These are phyloP conservation scores for Falcaria lacertinaria DNA, from an alignment of 2,888 invertebrate species.

Conservation along the genomic window DNA sequence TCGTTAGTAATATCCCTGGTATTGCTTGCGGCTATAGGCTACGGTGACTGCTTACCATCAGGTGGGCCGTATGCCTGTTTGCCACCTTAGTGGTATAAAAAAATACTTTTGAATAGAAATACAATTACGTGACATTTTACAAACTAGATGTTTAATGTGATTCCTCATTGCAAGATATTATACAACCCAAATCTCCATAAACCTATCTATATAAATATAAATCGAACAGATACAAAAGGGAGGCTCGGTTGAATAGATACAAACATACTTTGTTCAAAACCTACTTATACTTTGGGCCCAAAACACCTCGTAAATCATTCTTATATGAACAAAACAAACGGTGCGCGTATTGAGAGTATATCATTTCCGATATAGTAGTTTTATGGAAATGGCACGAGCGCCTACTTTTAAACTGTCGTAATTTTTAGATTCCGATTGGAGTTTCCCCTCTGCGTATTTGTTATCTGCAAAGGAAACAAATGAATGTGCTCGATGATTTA, in stretches of 20 bases:
- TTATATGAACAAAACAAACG: conserved; percentile 54
- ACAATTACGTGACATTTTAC: too few relatives aligned
- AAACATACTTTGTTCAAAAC: conserved; percentile 3
- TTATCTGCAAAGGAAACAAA: conserved; percentile 67
- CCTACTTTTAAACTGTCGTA: conserved; percentile 79
- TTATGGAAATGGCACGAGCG: conserved; percentile 72
- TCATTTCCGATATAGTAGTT: conserved; percentile 74
- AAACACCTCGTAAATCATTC: conserved; percentile 34
- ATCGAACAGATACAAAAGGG: neutral
- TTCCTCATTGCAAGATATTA: too few relatives aligned
- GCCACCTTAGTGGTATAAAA: too few relatives aligned
- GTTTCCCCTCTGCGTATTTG: conserved; percentile 68
- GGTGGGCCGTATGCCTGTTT: too few relatives aligned
- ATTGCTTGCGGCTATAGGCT: too few relatives aligned
- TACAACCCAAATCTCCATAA: too few relatives aligned
- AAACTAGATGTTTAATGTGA: too few relatives aligned
- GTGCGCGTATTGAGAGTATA: conserved; percentile 50
- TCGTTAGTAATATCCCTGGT: too few relatives aligned
- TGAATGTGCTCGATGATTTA: conserved; percentile 75
- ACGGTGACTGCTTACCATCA: too few relatives aligned
- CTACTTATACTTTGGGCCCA: conserved; percentile 5
- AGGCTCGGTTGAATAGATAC: neutral
- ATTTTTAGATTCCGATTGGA: conserved; percentile 76
- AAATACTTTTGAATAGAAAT: too few relatives aligned
- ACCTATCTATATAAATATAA: neutral